These are phyloP conservation scores for Haliaeetus leucogaster DNA, from an alignment of 2,113 vertebrate species.

Conservation along the genomic window DNA sequence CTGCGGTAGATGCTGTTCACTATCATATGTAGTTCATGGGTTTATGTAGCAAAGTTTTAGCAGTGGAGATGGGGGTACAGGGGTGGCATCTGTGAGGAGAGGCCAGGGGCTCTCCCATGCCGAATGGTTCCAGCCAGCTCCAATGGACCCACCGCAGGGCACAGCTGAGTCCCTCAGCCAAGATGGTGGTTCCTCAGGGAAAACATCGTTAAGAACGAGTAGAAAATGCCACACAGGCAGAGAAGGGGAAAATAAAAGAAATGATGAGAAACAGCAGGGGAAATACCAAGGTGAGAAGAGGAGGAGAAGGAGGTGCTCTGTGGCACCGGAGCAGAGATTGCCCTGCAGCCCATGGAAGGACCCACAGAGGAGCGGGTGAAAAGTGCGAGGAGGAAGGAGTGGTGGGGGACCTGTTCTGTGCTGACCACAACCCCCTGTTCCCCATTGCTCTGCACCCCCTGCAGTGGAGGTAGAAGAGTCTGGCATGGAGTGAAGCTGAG, in stretches of 20 bases:
- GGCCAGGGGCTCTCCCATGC: not conserved
- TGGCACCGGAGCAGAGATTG: not conserved
- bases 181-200: not conserved
- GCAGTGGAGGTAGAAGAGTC: not conserved
- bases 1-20: not conserved
- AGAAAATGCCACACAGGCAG: not conserved
- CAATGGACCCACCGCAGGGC: rapidly evolving
- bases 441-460: not conserved
- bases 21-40: not conserved
- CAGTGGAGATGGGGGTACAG: not conserved
- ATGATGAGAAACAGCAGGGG: rapidly evolving
- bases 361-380: not conserved
- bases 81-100: not conserved
- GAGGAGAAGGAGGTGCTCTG: not conserved
- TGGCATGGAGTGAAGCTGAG: not conserved
- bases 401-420: no score
- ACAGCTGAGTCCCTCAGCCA: not conserved
- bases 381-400: not conserved
- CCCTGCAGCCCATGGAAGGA: not conserved
- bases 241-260: not conserved
- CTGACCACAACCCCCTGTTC: not conserved
- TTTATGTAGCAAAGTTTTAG: not conserved
- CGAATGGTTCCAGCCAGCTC: not conserved
- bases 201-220: not conserved
- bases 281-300: not conserved